Base-by-base conservation (phyloP, 1,140 invertebrate species). In the Nasonia longicornis region DNA sequence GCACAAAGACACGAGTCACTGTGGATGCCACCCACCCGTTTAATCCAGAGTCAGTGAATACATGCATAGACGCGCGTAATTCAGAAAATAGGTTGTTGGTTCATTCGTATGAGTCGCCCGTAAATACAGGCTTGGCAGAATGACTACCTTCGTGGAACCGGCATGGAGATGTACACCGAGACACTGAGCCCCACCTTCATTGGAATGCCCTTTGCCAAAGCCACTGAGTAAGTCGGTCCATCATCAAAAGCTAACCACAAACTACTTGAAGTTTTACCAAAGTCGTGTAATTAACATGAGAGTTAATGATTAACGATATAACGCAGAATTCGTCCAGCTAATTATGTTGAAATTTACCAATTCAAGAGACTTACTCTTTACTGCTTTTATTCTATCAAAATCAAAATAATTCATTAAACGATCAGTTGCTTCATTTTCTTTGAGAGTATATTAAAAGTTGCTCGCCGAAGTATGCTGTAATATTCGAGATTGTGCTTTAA, bases 101-200 rank as follows among this genome's bases (percentile, higher is more conserved):
- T 91, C 87, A 90, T 91, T 90, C 88, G 89, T 90, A 92, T 86
- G 93, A 97, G 96, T 97, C 96, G 89, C 95, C 95, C 91, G 95
- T 63, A 97, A 91, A 97, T 97, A 93, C 96, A 97, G 91, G 95
- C 96, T 91, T 99, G 98, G 98, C 97, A 97, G 93, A 98, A 98
- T 94, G 97, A 99, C 93, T 99, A 99, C 93, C 95, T 99, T 89
- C 94, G 97, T 88, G 98, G 98, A 89, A 98, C 98, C 84, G 98
- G 98, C 87, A 98, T 99, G 97, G 98, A 99, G 94, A 98, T 99
- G 98, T 99, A 99, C 93, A 99, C 97, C 87, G 97, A 99, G 93
- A 97, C 96, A 88, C 93, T 99, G 91, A 98, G 97, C 92, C 94
- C 95, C 84, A 96, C 97, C 86, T 99, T 99, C 95, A 95, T 97